Evolutionary conservation across 2,113 vertebrate species (phyloP), one percentile per base, ranked within the genome.

Genomic region (Hypomesus transpacificus): DNA sequence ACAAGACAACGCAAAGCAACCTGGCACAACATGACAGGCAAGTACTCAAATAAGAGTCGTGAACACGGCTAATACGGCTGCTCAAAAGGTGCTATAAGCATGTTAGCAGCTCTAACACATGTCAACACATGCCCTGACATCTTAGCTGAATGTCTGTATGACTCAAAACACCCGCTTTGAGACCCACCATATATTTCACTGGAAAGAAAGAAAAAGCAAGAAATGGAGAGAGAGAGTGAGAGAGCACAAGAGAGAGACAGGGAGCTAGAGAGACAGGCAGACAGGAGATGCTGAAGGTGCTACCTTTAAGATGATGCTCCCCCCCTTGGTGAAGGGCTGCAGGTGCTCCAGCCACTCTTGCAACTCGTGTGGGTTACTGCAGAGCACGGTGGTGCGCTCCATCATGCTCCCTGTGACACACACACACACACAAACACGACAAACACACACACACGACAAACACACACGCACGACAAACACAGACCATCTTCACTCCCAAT

Each of bases 321-420:
- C 92, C 46, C 93, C 95, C 91, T 95, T 97, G 83, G 90, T 94
- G 21, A 94, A 89, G 52, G 91, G 91, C 67, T 92, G 92, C 72
- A 99, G 91, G 68, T 96, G 94, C 20, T 98, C 97, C 1, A 98
- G 86, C 97, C 97, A 99, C 17, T 98, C 96, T 0, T 97, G 94
- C 75, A 96, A 86, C 73, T 98, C 97, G 74, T 95, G 94, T 66
- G 86, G 89, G 84, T 78, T 94, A 83, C 72, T 90, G 86, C 97
- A 99, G 82, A 92, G 93, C 57, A 98, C 93, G 0, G 92, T 94
- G 59, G 93, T 78, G 22, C 93, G 92, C n/a, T 98, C 97, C 0
- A 86, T 85, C 82, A 88, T 71, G 75, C 84, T 91, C 70, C 96
- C 97, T 98, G 86, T 0, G 62, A 67, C 53, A 78, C 0, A 4